Base-by-base conservation (phyloP, 2,113 vertebrate species). In the Pogona vitticeps region DNA sequence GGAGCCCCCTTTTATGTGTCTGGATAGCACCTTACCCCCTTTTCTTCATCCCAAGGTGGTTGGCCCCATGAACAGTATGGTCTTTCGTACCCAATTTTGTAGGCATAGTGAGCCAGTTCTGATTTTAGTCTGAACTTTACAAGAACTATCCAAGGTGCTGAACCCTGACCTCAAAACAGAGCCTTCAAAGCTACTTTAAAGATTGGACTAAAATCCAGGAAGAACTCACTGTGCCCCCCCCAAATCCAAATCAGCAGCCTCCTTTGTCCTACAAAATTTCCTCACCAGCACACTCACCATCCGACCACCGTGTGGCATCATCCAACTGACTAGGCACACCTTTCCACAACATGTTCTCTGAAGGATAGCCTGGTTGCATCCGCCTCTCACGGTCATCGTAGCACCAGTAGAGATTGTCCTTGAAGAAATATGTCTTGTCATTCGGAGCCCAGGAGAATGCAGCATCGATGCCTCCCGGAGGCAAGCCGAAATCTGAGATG, bases 341-440 rank as follows among this genome's bases (percentile, higher is more conserved):
- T 91, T 98, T 98, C 99, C 98, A 99, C 9, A 96, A 95, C 20
- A 92, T 82, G 52, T 95, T 97, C 87, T 97, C 98, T 72, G 98
- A 98, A 0, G 99, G 98, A 93, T 98, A 99, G 7, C 98, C 98
- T 0, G 94, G 94, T 88, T 99, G 98, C 98, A 99, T 98, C 31
- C 94, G 96, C 38, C 96, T 95, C 83, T 96, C 92, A 0, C 96
- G 98, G 93, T 99, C 98, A 0, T 99, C 96, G 0, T 98, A 99
- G 89, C 98, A 95, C 99, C 99, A 99, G 96, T 97, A 98, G 59
- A 95, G 96, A 90, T 93, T 96, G 94, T 97, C 98, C 95, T 98
- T 99, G 96, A 99, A 99, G 96, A 99, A 99, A 92, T 99, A 99
- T 75, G 98, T 99, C 96, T 98, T 99, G 91, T 98, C 98, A 79